These are phyloP conservation scores for Jacana jacana DNA, from an alignment of 2,113 vertebrate genomes.

Conservation along the genomic window DNA sequence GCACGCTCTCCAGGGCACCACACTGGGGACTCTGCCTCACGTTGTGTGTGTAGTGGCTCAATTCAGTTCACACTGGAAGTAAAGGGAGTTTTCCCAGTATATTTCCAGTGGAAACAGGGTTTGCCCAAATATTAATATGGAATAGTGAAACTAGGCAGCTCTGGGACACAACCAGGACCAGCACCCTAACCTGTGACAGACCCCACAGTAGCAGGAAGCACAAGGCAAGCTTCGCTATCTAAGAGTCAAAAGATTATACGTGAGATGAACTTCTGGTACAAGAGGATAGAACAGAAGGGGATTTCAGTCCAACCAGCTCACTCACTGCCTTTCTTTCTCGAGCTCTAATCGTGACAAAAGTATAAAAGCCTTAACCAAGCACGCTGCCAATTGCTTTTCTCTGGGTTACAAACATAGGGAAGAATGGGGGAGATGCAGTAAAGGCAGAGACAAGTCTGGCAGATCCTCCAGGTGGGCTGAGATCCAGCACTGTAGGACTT, in stretches of 20 bases:
- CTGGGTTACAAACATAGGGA: neutral
- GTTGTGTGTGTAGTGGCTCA: neutral
- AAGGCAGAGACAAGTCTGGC: slow-evolving; percentile 21
- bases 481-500: neutral
- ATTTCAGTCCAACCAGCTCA: neutral
- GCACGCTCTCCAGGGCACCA: neutral
- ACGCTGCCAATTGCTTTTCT: neutral
- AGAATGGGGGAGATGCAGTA: neutral
- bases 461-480: neutral
- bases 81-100: neutral
- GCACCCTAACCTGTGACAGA: neutral
- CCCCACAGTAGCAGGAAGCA: neutral
- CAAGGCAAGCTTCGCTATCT: neutral
- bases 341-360: neutral
- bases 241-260: neutral
- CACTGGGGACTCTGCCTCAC: neutral
- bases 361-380: neutral
- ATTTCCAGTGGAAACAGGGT: neutral
- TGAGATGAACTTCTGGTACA: neutral
- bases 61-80: neutral
- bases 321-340: slow-evolving; percentile 2
- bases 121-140: neutral
- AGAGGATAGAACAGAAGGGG: neutral
- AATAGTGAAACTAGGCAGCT: neutral
- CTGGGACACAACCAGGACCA: neutral